Evolutionary conservation across 1,140 invertebrate genomes (phyloP).

Genomic region (Nasonia giraulti): DNA sequence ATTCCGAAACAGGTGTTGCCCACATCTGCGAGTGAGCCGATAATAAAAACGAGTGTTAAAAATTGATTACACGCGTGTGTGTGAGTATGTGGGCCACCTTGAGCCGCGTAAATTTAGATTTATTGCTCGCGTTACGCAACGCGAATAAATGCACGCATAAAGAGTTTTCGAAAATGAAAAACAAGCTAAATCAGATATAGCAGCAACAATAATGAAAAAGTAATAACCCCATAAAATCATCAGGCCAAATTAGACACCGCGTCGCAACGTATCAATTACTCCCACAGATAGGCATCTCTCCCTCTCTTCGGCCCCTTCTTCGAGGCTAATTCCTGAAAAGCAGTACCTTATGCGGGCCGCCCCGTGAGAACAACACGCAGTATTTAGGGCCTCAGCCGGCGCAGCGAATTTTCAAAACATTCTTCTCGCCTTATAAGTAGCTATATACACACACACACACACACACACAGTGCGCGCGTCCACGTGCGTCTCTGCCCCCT

Average conservation of each 20-base stretch:
- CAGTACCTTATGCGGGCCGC: neutral
- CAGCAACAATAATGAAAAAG: neutral
- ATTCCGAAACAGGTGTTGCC: neutral
- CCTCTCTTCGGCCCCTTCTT: neutral
- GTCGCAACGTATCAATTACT: neutral
- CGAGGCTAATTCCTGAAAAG: neutral
- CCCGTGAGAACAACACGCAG: conserved; percentile 8
- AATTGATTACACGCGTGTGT: neutral
- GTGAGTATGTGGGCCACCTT: neutral
- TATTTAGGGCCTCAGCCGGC: neutral
- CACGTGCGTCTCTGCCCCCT: neutral
- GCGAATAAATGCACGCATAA: neutral
- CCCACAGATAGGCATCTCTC: neutral
- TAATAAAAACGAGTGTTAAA: neutral
- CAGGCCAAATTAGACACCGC: neutral
- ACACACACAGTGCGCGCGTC: too few relatives aligned
- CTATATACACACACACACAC: neutral
- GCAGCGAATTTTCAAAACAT: conserved; percentile 12
- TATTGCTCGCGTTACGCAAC: neutral
- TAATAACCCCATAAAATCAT: neutral
- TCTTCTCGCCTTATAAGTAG: conserved; percentile 11
- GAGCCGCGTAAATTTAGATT: neutral
- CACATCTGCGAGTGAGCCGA: neutral
- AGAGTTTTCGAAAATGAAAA: neutral
- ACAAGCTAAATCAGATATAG: neutral